Evolutionary conservation across 2,113 vertebrate genomes (phyloP).

Genomic region (Trogon surrucura): DNA sequence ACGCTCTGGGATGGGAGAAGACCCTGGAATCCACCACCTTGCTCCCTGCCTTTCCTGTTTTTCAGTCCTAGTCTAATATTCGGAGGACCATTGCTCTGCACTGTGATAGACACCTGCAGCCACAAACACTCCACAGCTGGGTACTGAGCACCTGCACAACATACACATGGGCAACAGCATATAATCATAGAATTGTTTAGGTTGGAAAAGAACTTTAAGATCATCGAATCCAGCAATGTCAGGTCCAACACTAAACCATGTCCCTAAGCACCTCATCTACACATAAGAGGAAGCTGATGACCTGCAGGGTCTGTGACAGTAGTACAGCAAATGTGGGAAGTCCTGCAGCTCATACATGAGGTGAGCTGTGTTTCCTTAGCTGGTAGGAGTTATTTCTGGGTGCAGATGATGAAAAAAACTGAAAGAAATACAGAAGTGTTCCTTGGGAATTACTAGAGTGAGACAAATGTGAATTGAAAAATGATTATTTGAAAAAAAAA

Average conservation of each 20-base stretch:
- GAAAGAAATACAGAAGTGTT: not conserved
- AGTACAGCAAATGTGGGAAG: rapidly evolving
- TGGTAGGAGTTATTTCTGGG: not conserved
- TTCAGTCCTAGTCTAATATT: not conserved
- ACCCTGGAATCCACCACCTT: not conserved
- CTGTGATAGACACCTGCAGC: not conserved
- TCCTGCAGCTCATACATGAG: too few relatives aligned
- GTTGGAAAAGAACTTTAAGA: too few relatives aligned
- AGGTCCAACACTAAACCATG: too few relatives aligned
- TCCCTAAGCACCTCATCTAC: too few relatives aligned
- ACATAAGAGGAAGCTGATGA: not conserved
- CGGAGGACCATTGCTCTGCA: not conserved
- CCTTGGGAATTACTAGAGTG: not conserved
- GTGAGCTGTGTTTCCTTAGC: not conserved
- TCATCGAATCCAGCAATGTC: too few relatives aligned
- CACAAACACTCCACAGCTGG: not conserved
- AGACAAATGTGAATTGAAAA: not conserved
- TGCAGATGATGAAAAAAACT: not conserved
- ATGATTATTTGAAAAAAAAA: not conserved
- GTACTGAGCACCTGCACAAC: rapidly evolving
- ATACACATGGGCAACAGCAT: not conserved
- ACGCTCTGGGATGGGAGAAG: not conserved
- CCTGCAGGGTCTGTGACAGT: not conserved
- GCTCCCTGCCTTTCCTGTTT: not conserved
- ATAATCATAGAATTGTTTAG: too few relatives aligned